Evolutionary conservation across 2,888 invertebrate genomes (phyloP).

Genomic region (Orchesellides sinensis): DNA sequence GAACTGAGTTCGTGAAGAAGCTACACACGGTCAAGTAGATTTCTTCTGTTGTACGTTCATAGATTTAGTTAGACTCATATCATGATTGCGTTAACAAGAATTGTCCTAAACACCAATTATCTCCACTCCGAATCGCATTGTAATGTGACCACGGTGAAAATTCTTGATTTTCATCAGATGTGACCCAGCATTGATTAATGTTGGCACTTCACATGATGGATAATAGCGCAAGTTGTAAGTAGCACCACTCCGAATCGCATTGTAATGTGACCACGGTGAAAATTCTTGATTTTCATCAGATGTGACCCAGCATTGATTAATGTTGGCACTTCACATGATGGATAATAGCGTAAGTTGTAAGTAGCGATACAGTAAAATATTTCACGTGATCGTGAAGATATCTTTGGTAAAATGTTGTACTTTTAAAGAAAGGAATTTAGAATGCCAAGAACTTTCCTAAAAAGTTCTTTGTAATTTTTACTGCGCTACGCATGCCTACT

Average conservation of each 20-base stretch:
- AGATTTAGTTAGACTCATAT: no score
- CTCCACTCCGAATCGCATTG: not conserved
- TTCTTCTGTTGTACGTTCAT: not conserved
- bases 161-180: not conserved
- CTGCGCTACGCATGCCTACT: not conserved
- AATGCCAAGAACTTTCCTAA: not conserved
- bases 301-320: constrained; percentile 1
- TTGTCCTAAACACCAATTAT: not conserved
- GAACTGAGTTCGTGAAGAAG: constrained; percentile 2
- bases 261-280: not conserved
- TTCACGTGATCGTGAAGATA: not conserved
- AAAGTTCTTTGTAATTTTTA: not conserved
- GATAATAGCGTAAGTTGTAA: not conserved
- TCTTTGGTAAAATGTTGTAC: not conserved
- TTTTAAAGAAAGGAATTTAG: not conserved
- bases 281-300: constrained; percentile 41
- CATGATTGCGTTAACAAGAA: not conserved
- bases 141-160: not conserved
- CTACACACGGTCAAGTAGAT: not conserved
- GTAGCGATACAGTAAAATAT: not conserved
- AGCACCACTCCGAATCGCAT: constrained; percentile 6
- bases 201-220: not conserved
- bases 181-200: not conserved
- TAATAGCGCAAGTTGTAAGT: not conserved
- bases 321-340: not conserved